phyloP scores from a whole-genome alignment of 2,113 vertebrate species.

The Danionella cerebrum region DNA sequence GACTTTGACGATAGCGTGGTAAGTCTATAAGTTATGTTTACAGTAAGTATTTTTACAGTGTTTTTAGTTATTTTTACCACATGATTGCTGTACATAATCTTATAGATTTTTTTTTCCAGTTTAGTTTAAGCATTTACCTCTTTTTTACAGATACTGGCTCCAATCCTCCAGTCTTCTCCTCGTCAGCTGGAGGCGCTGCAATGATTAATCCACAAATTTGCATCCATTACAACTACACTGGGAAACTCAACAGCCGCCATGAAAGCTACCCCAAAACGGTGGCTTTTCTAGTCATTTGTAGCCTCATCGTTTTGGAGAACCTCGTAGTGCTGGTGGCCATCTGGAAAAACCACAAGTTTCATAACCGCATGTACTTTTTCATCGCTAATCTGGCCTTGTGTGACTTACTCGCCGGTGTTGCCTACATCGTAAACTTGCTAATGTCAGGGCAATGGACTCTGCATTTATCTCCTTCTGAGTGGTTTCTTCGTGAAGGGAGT shows the following conservation, averaged over 20 bases:
- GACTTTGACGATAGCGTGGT: no score
- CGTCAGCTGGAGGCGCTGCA: constrained; percentile 33
- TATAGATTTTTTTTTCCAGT: no score
- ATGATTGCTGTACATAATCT: no score
- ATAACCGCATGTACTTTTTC: constrained; percentile 97
- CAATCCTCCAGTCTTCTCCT: constrained; percentile 42
- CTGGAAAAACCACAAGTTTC: constrained; percentile 90
- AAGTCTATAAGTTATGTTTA: no score
- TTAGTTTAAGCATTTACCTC: no score
- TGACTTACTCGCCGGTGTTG: constrained; percentile 82
- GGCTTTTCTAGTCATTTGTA: constrained; percentile 77
- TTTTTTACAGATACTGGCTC: no score
- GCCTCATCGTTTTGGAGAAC: constrained; percentile 90
- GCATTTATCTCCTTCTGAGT: constrained; percentile 73
- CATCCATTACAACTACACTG: constrained; percentile 85
- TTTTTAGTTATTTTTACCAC: no score
- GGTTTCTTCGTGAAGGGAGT: constrained; percentile 91
- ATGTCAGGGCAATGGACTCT: constrained; percentile 85
- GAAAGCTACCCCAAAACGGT: constrained; percentile 56
- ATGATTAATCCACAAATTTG: constrained; percentile 64
- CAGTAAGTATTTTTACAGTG: no score
- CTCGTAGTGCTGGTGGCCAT: constrained; percentile 87
- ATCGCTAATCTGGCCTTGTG: constrained; percentile 94
- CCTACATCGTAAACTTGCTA: constrained; percentile 85
- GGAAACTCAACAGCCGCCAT: constrained; percentile 71